These are phyloP conservation scores for Branchellion lobata DNA, from an alignment of 2,888 invertebrate genomes.

Conservation along the genomic window DNA sequence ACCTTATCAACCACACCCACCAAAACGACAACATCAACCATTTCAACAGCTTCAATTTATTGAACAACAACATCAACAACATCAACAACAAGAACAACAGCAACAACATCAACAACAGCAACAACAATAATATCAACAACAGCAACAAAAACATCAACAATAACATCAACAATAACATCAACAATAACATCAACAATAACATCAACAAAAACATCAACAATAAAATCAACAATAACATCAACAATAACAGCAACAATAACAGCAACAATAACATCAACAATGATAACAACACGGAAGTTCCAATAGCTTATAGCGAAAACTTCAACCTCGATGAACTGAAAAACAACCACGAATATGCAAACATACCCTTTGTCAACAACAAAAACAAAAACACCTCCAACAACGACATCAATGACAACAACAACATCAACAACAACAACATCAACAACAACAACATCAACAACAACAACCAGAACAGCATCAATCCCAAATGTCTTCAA, in stretches of 20 bases:
- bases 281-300: background rate
- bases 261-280: background rate
- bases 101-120: background rate
- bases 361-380: background rate
- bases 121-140: background rate
- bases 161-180: too few relatives aligned
- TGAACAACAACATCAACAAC: constrained; percentile 2
- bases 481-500: background rate
- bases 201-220: background rate
- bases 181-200: background rate
- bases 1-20: too few relatives aligned
- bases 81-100: background rate
- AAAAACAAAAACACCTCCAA: background rate
- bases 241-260: constrained; percentile 5
- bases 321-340: background rate
- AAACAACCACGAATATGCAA: background rate
- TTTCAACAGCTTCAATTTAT: too few relatives aligned
- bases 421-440: background rate
- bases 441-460: constrained; percentile 8
- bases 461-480: too few relatives aligned
- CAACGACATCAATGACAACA: constrained; percentile 20
- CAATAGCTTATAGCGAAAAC: constrained; percentile 4
- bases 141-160: background rate
- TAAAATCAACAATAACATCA: background rate
- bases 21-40: too few relatives aligned